These are phyloP conservation scores for Alectura lathami DNA, from an alignment of 2,113 vertebrate species.

Conservation along the genomic window DNA sequence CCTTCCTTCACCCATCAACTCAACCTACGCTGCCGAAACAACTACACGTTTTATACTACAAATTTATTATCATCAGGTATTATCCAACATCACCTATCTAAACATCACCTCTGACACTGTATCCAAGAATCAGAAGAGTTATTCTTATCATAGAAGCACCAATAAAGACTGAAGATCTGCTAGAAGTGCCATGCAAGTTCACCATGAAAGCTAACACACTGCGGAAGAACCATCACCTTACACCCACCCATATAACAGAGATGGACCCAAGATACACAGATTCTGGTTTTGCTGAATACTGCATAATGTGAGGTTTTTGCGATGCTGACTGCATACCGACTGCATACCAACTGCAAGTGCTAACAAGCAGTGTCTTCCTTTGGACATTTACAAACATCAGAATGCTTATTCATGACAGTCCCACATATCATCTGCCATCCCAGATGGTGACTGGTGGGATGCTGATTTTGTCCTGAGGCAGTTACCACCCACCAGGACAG, in stretches of 20 bases:
- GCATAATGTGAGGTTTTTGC: neutral
- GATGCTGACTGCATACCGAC: constrained; percentile 7
- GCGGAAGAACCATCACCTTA: neutral
- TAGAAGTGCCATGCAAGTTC: neutral
- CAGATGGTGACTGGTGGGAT: constrained; percentile 71
- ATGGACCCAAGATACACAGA: neutral
- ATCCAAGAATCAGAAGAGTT: neutral
- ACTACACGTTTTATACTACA: neutral
- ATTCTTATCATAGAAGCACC: neutral
- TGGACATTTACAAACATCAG: constrained; percentile 65
- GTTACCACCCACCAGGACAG: constrained; percentile 59
- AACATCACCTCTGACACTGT: neutral
- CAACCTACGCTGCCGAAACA: neutral
- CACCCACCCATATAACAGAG: neutral
- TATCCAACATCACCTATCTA: neutral
- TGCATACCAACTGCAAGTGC: neutral
- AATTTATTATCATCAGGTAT: neutral
- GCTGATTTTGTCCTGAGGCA: constrained; percentile 67
- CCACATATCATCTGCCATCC: constrained; percentile 62
- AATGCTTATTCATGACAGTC: constrained; percentile 66
- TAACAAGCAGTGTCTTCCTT: constrained; percentile 58
- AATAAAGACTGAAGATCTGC: neutral
- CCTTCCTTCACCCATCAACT: neutral
- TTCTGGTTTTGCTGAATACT: constrained; percentile 3
- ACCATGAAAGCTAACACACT: neutral